Evolutionary conservation across 2,888 invertebrate species (phyloP).

Genomic region (Oscheius myriophilus): DNA sequence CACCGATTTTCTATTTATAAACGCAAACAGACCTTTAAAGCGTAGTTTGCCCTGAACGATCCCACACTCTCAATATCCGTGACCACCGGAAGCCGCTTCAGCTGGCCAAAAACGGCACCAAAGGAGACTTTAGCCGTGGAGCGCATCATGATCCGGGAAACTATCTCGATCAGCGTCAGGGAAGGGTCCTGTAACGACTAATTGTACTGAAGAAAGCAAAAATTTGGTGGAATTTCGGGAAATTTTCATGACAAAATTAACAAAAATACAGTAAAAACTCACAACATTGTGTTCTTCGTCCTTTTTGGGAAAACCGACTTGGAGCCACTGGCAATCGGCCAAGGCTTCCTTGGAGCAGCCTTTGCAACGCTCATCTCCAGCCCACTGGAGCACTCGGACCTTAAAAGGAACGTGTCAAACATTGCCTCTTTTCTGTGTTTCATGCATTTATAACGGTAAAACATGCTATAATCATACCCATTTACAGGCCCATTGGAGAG

Average conservation of each 20-base stretch:
- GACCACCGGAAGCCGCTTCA: constrained; percentile 33
- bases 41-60: constrained; percentile 54
- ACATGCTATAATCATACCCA: too few species aligned
- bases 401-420: neutral
- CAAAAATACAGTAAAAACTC: neutral
- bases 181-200: neutral
- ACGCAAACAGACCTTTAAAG: constrained; percentile 34
- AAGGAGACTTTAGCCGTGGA: constrained; percentile 40
- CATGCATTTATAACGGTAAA: too few species aligned
- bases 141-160: constrained; percentile 26
- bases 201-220: too few species aligned
- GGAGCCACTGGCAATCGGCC: constrained; percentile 42
- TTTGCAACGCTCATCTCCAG: constrained; percentile 37
- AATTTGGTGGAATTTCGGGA: too few species aligned
- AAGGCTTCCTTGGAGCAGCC: constrained; percentile 47
- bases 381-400: constrained; percentile 40
- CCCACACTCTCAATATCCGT: constrained; percentile 36
- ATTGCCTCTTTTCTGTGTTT: neutral
- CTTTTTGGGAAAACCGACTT: constrained; percentile 21
- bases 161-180: constrained; percentile 12
- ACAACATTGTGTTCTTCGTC: neutral
- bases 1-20: neutral
- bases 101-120: constrained; percentile 41
- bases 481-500: too few species aligned
- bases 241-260: neutral